Percentiles rank a stretch among this genome's conserved stretches.
Evolutionary conservation across 2,888 invertebrate genomes (phyloP).

Genomic region (Dichetophora obliterata): DNA sequence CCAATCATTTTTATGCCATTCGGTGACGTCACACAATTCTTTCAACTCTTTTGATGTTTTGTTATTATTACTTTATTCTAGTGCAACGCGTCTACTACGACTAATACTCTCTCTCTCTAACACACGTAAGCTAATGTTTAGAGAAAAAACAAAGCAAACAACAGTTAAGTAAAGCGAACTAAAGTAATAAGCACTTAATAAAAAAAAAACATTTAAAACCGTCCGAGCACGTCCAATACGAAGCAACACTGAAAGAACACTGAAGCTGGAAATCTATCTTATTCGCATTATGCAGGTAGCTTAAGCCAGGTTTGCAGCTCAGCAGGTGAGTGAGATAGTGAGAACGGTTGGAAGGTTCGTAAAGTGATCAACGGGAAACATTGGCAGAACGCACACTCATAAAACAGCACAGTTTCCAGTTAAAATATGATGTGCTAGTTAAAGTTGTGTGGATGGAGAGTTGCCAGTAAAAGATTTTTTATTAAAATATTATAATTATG

Average conservation of each 20-base stretch:
- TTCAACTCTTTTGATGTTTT: slow-evolving; percentile 43
- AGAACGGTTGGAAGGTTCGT: background rate
- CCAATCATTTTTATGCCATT: slow-evolving; percentile 76
- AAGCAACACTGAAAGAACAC: slow-evolving; percentile 57
- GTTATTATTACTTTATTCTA: slow-evolving; percentile 40
- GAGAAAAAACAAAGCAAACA: background rate
- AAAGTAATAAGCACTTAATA: background rate
- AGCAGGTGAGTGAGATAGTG: background rate
- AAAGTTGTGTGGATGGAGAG: background rate
- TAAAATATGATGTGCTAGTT: background rate
- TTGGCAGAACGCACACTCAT: background rate
- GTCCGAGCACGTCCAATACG: slow-evolving; percentile 58
- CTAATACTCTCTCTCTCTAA: slow-evolving; percentile 21
- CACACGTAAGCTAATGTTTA: slow-evolving; percentile 34
- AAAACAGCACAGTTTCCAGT: background rate
- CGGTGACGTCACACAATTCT: slow-evolving; percentile 44
- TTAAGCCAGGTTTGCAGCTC: slow-evolving; percentile 8
- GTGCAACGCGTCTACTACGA: background rate
- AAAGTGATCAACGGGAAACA: background rate
- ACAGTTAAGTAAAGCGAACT: background rate
- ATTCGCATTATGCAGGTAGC: slow-evolving; percentile 37
- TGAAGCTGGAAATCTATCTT: slow-evolving; percentile 50
- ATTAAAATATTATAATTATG: background rate
- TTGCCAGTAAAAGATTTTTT: background rate
- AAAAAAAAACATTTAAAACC: slow-evolving; percentile 3